phyloP scores from a whole-genome alignment of 37 sponge, comb jelly and placozoan genomes.

The Cliona cf. orientalis region DNA sequence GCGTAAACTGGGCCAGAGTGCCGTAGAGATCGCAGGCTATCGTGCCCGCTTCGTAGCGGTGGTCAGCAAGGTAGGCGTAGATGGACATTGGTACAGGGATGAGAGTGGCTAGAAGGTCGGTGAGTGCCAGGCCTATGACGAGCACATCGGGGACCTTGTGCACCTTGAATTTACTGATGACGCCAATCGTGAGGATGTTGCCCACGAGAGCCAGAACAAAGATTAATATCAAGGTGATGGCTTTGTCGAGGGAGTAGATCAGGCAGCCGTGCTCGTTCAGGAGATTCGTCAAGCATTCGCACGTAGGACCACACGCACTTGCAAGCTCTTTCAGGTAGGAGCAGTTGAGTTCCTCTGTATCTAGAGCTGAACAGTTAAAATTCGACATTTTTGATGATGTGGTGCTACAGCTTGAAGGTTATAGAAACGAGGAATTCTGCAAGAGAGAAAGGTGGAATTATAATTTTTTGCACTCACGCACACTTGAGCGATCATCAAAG shows the following conservation, averaged over 20 bases:
- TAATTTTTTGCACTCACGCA: too few relatives aligned
- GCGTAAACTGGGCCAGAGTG: conserved; percentile 55
- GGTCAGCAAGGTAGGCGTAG: conserved; percentile 39
- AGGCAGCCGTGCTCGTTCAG: too few relatives aligned
- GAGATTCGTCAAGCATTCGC: too few relatives aligned
- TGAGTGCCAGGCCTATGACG: conserved; percentile 67
- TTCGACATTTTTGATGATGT: too few relatives aligned
- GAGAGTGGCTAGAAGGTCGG: conserved; percentile 59
- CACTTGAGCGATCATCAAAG: too few relatives aligned
- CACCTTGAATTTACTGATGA: conserved; percentile 59
- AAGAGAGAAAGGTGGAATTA: too few relatives aligned
- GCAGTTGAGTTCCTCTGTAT: not conserved
- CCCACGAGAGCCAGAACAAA: conserved; percentile 47
- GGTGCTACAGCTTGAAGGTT: too few relatives aligned
- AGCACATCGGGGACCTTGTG: conserved; percentile 75
- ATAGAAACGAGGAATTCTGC: too few relatives aligned
- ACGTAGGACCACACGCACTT: too few relatives aligned
- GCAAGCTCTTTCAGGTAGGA: not conserved
- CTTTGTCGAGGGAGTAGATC: not conserved
- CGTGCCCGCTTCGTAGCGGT: conserved; percentile 13
- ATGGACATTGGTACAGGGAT: conserved; percentile 67
- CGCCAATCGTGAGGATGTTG: conserved; percentile 53
- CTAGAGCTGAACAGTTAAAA: not conserved
- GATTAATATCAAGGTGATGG: conserved; percentile 33
- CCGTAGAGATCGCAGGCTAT: conserved; percentile 53